Percentiles rank a stretch among this genome's conserved stretches.
phyloP scores from a whole-genome alignment of 2,888 invertebrate genomes.

The Callyntrura sp. region DNA sequence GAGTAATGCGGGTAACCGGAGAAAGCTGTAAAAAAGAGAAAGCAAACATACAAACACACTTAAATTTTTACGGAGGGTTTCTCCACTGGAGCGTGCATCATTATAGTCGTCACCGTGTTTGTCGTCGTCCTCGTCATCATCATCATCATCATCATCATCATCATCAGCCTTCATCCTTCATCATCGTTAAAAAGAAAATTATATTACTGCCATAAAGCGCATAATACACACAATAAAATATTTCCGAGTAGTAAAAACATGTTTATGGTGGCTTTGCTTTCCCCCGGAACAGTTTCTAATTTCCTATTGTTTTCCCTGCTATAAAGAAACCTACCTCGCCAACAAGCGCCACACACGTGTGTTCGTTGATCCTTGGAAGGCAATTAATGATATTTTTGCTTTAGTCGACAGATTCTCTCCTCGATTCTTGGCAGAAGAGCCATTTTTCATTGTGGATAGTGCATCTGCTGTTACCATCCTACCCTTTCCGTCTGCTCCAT shows the following conservation, averaged over 20 bases:
- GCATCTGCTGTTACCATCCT: conserved; percentile 62
- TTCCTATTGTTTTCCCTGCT: background rate
- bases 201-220: background rate
- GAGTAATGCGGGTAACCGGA: background rate
- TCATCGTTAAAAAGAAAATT: background rate
- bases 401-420: conserved; percentile 84
- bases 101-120: no score
- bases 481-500: conserved; percentile 50
- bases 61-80: background rate
- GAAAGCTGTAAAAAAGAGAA: conserved; percentile 2
- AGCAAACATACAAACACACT: background rate
- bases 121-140: background rate
- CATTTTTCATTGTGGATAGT: conserved; percentile 83
- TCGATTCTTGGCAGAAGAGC: conserved; percentile 84
- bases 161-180: background rate
- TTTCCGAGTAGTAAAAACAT: no score
- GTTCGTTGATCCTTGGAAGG: conserved; percentile 22
- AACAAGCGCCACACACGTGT: background rate
- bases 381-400: conserved; percentile 79
- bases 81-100: no score
- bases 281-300: background rate
- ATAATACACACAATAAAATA: no score
- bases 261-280: background rate
- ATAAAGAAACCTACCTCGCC: background rate
- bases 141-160: background rate